phyloP scores from a whole-genome alignment of 2,113 vertebrate species.

The Sylvia atricapilla region DNA sequence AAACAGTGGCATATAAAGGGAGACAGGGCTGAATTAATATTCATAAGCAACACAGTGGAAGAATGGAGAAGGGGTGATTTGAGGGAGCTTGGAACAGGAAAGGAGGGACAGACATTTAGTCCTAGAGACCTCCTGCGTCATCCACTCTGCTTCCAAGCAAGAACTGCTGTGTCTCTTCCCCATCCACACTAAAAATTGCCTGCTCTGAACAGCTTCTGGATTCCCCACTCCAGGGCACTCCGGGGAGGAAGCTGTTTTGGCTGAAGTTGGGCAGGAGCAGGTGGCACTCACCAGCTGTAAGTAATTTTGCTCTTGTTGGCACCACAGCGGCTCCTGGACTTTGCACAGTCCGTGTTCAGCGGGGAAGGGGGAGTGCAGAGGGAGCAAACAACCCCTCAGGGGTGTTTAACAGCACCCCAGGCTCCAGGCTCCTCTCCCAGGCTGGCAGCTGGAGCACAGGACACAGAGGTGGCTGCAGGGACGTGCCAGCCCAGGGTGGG shows the following conservation, averaged over 20 bases:
- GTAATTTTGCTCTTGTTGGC: slow-evolving; percentile 65
- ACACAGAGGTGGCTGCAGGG: neutral
- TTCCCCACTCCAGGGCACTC: slow-evolving; percentile 34
- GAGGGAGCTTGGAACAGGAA: neutral
- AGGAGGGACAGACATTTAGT: neutral
- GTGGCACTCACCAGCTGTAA: slow-evolving; percentile 71
- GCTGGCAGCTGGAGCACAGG: slow-evolving; percentile 25
- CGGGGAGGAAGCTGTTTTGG: slow-evolving; percentile 59
- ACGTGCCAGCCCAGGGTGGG: neutral
- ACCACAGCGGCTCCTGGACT: slow-evolving; percentile 18
- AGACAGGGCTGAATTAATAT: slow-evolving; percentile 29
- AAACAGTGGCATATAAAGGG: neutral
- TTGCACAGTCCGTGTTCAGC: neutral
- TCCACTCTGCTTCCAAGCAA: neutral
- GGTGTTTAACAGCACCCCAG: slow-evolving; percentile 8
- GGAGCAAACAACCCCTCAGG: neutral
- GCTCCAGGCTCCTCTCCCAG: neutral
- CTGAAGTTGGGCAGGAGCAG: slow-evolving; percentile 61
- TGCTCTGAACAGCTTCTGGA: slow-evolving; percentile 48
- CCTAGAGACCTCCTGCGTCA: neutral
- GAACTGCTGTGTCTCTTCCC: neutral
- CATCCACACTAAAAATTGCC: neutral
- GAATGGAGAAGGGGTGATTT: neutral
- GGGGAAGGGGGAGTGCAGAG: neutral
- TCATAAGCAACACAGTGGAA: slow-evolving; percentile 4